Conservation (phyloP, 2,113 vertebrate species). For the Baryphthengus martii region DNA sequence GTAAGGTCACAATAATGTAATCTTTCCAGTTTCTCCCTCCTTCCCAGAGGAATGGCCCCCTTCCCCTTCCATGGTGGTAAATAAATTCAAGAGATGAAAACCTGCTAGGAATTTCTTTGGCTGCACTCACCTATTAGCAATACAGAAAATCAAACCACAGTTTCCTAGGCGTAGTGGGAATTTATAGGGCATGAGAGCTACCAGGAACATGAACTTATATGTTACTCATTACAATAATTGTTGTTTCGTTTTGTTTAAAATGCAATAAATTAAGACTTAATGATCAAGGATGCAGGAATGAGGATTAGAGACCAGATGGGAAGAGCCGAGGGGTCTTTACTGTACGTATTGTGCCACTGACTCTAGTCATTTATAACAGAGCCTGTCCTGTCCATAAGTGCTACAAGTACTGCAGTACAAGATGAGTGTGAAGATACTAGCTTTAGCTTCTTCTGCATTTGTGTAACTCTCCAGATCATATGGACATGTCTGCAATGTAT, state of each 20-base stretch:
- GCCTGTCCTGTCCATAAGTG: background rate
- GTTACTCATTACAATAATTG: conserved; percentile 18
- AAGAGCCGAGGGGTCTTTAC: background rate
- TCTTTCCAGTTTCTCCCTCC: conserved; percentile 28
- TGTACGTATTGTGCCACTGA: background rate
- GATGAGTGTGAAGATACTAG: background rate
- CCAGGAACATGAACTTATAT: conserved; percentile 7
- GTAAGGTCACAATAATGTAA: conserved; percentile 61
- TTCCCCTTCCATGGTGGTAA: conserved; percentile 36
- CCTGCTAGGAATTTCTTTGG: conserved; percentile 42
- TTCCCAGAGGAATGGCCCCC: conserved; percentile 15
- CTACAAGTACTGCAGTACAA: background rate
- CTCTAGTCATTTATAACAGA: background rate
- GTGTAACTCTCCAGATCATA: background rate
- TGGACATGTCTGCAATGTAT: background rate
- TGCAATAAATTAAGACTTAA: conserved; percentile 53
- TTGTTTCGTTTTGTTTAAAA: background rate
- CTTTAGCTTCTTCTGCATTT: background rate
- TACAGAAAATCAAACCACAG: conserved; percentile 40
- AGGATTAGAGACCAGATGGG: conserved; percentile 36
- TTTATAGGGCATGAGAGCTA: conserved; percentile 29
- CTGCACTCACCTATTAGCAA: conserved; percentile 21
- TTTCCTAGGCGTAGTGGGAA: conserved; percentile 55
- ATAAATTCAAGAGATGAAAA: conserved; percentile 61
- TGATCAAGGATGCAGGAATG: conserved; percentile 18